Percentiles rank a stretch among this genome's conserved stretches.
Evolutionary conservation across 2,888 invertebrate species (phyloP).

Genomic region (Philonicus albiceps): DNA sequence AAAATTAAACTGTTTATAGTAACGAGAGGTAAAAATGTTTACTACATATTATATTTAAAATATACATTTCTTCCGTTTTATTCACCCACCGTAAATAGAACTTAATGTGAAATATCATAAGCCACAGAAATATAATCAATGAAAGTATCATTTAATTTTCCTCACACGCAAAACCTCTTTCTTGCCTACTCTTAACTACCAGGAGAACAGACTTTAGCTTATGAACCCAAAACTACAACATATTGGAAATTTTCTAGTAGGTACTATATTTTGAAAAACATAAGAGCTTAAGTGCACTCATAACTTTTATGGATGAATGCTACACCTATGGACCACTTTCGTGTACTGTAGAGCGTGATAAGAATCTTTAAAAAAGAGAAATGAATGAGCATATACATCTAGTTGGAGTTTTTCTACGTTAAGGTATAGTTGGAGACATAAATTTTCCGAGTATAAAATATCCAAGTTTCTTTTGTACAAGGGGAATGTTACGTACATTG

Average conservation of each 20-base stretch:
- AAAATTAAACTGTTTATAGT: too few relatives aligned
- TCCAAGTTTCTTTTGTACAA: not conserved
- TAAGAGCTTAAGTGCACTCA: not conserved
- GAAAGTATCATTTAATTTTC: not conserved
- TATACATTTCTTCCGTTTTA: not conserved
- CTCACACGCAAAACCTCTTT: not conserved
- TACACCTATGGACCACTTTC: not conserved
- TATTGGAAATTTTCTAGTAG: not conserved
- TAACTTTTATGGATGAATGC: not conserved
- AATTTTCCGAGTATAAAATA: not conserved
- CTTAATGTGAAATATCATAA: not conserved
- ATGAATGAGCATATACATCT: not conserved
- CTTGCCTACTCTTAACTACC: not conserved
- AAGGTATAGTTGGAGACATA: not conserved
- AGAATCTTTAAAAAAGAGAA: not conserved
- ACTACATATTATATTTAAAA: not conserved
- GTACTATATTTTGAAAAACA: not conserved
- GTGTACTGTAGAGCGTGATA: not conserved
- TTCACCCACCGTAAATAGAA: not conserved
- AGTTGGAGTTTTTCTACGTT: not conserved
- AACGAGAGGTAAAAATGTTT: not conserved
- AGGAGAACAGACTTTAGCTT: not conserved
- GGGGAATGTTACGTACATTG: not conserved
- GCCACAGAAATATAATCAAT: not conserved
- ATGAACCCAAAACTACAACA: not conserved